A percentile compares a stretch with the other conserved stretches of the same genome.
These are phyloP conservation scores for Aquatica leii DNA, from an alignment of 2,888 invertebrate genomes.

Conservation along the genomic window DNA sequence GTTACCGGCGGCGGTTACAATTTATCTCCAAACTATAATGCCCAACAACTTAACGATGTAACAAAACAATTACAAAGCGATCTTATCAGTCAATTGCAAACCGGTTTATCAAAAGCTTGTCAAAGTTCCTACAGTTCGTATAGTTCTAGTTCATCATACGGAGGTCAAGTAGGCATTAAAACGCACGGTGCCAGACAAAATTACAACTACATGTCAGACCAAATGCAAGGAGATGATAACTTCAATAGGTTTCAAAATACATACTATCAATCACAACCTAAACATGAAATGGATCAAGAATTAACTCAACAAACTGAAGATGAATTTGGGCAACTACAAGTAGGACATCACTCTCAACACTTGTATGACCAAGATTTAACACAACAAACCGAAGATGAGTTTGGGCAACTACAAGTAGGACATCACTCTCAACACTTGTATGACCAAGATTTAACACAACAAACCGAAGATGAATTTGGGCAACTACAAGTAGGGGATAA, in stretches of 20 bases:
- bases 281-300: not conserved
- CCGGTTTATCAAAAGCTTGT: slow-evolving; percentile 52
- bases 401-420: slow-evolving; percentile 17
- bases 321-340: slow-evolving; percentile 18
- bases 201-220: slow-evolving; percentile 15
- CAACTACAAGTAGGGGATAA: slow-evolving; percentile 14
- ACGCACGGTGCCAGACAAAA: not conserved
- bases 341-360: slow-evolving; percentile 24
- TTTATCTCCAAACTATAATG: slow-evolving; percentile 43
- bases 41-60: slow-evolving; percentile 49
- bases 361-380: slow-evolving; percentile 35
- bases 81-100: slow-evolving; percentile 53
- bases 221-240: slow-evolving; percentile 36
- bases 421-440: slow-evolving; percentile 35
- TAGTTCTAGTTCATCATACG: slow-evolving; percentile 35
- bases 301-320: slow-evolving; percentile 44
- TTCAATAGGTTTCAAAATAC: slow-evolving; percentile 7
- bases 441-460: slow-evolving; percentile 32
- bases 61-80: slow-evolving; percentile 53
- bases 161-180: slow-evolving; percentile 6
- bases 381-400: slow-evolving; percentile 40
- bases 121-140: slow-evolving; percentile 44
- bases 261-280: not conserved
- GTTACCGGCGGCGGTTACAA: slow-evolving; percentile 40
- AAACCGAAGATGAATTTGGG: slow-evolving; percentile 17